A percentile compares a stretch with the other conserved stretches of the same genome.
These are phyloP conservation scores for Bombus confusus DNA, from an alignment of 1,140 invertebrate genomes.

Conservation along the genomic window DNA sequence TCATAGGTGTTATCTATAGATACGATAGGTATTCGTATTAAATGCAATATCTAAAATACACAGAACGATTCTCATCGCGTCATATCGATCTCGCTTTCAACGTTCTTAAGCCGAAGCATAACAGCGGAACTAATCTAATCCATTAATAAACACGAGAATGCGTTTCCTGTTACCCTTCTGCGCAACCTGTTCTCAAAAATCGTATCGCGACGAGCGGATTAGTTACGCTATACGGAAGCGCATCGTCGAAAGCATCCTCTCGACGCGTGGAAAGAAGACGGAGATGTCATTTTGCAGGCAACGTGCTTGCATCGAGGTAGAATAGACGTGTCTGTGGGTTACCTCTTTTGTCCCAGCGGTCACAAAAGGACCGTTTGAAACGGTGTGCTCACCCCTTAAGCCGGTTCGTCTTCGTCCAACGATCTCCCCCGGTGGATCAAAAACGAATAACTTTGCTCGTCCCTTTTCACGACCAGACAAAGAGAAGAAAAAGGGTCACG, in stretches of 20 bases:
- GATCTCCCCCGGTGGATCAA: conserved; percentile 19
- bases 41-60: no score
- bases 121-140: not conserved
- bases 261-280: not conserved
- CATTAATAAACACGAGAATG: not conserved
- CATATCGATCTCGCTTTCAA: not conserved
- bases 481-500: conserved; percentile 32
- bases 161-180: not conserved
- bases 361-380: conserved; percentile 48
- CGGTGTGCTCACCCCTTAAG: conserved; percentile 18
- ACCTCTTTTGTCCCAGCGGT: conserved; percentile 29
- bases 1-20: no score
- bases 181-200: not conserved
- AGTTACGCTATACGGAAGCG: not conserved
- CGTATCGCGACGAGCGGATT: not conserved
- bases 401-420: conserved; percentile 15
- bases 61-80: no score
- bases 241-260: not conserved
- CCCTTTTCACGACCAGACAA: conserved; percentile 16
- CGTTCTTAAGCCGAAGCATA: not conserved
- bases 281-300: conserved; percentile 18
- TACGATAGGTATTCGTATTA: no score
- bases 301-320: not conserved
- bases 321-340: conserved; percentile 30
- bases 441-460: conserved; percentile 7